Evolutionary conservation across 2,888 invertebrate genomes (phyloP), one percentile per base, ranked within the genome.

Genomic region (Eudemis profundana): DNA sequence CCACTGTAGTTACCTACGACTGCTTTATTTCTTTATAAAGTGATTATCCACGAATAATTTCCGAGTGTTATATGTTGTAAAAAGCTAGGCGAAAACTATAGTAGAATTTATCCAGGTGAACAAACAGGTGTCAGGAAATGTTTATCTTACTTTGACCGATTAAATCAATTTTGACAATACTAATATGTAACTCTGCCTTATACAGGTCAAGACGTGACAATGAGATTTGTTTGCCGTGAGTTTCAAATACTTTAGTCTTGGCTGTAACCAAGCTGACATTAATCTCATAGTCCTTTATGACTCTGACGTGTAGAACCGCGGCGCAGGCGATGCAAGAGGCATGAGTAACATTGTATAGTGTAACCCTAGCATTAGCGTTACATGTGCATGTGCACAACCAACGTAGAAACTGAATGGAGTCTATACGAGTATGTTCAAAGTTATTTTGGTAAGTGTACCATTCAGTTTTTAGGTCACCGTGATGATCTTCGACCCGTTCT

Each of bases 181-280:
- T n/a, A n/a, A n/a, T n/a, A n/a, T n/a, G 53, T 4, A 60, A 53
- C 1, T 17, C 17, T 4, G 29, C 29, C 2, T 4, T 23, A 7
- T 14, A 27, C 12, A 23, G 40, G 4, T 29, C 40, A n/a, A 56
- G 29, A 17, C 17, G 42, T 10, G 42, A 27, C 23, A 29, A 44
- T 19, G 29, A 29, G 15, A 44, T 19, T 29, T 15, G 44, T 21
- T 15, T 56, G 10, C 27, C 42, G 12, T 10, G 38, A 38, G 40
- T 40, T n/a, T n/a, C n/a, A n/a, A n/a, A n/a, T 10, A 42, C 54
- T 23, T 42, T 42, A n/a, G 21, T 56, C 29, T 62, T 67, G 10
- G 67, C 50, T 12, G 27, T 36, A 3, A 66, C 46, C 2, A 57
- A 46, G 12, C 12, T 2, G 4, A 12, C 12, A 8, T 7, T 15